Conservation (phyloP, 2,113 vertebrate species). For the Emydocephalus ijimae region DNA sequence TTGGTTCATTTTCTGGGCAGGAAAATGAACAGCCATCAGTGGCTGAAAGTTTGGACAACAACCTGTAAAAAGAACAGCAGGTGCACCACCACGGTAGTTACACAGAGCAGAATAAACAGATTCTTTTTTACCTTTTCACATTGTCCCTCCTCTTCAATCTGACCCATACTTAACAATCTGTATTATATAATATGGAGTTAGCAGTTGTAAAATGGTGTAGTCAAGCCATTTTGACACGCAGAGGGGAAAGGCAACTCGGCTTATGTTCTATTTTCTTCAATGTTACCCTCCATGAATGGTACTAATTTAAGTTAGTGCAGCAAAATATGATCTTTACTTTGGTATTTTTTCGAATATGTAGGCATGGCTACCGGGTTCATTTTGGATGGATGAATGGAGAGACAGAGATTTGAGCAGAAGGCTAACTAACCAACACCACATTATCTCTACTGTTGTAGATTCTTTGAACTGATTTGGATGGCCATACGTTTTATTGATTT, state of each 20-base stretch:
- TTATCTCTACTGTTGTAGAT: neutral
- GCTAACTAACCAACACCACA: neutral
- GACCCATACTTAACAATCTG: no score
- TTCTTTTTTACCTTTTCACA: no score
- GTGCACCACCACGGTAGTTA: no score
- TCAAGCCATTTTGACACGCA: neutral
- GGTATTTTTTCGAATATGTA: neutral
- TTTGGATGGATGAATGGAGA: neutral
- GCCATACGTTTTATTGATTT: neutral
- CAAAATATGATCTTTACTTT: neutral
- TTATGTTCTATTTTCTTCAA: neutral
- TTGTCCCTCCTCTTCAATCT: no score
- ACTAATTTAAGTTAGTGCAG: neutral
- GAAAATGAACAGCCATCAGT: no score
- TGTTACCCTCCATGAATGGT: neutral
- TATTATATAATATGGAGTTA: neutral
- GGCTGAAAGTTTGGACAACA: no score
- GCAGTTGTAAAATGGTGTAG: neutral
- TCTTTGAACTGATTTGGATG: neutral
- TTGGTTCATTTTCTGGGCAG: no score
- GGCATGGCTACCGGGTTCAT: neutral
- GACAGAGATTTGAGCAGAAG: neutral
- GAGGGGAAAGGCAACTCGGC: neutral
- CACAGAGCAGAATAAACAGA: no score
- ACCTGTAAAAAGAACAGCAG: no score